phyloP scores from a whole-genome alignment of 2,888 invertebrate species.

The Incurvaria masculella region DNA sequence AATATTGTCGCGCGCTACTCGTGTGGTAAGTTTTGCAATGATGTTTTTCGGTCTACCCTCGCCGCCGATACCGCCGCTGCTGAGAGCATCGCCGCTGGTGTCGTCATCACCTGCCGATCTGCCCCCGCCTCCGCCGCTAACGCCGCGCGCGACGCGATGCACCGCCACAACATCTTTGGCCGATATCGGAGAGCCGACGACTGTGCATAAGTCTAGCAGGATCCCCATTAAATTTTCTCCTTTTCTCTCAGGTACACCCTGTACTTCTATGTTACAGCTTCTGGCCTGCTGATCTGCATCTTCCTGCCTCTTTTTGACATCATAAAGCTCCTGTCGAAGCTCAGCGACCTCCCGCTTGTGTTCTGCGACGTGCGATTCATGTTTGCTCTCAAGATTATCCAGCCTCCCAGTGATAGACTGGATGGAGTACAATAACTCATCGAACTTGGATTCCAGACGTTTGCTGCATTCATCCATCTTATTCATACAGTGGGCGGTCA shows the following conservation, averaged over 20 bases:
- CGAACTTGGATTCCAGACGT: neutral
- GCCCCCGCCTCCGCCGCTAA: neutral
- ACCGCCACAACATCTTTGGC: neutral
- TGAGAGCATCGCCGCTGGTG: neutral
- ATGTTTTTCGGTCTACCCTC: neutral
- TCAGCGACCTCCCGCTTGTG: neutral
- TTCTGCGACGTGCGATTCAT: neutral
- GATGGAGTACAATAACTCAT: neutral
- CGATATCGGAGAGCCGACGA: neutral
- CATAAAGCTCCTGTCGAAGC: neutral
- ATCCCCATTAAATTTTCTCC: neutral
- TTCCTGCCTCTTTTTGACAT: neutral
- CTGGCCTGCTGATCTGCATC: neutral
- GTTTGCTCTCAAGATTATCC: neutral
- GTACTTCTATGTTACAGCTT: neutral
- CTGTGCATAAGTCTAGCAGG: neutral
- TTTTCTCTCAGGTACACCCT: neutral
- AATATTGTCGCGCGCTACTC: slow-evolving; percentile 1
- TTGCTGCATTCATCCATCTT: too few species aligned
- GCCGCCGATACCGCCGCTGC: neutral
- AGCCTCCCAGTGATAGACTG: neutral
- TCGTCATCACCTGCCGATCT: neutral
- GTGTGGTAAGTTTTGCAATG: neutral
- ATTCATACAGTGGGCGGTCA: too few species aligned
- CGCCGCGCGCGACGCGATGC: neutral